A percentile compares a stretch with the other conserved stretches of the same genome.
These are phyloP conservation scores for Vultur gryphus DNA, from an alignment of 2,797 vertebrate genomes.

Conservation along the genomic window DNA sequence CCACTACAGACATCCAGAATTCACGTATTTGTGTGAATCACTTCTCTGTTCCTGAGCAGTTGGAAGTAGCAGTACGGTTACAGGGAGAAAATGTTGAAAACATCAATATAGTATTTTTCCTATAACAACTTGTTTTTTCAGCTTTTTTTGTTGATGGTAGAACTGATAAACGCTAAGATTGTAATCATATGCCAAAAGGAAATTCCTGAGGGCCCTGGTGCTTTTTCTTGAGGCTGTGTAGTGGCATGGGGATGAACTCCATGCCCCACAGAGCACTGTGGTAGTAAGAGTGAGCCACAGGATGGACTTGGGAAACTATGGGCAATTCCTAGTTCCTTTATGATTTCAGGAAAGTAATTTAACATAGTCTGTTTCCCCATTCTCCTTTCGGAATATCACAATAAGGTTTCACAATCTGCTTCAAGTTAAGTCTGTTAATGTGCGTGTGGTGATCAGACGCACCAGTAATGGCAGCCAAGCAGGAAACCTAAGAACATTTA, in stretches of 20 bases:
- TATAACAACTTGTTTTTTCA: accelerated
- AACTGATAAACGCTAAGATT: neutral
- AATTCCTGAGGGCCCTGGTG: neutral
- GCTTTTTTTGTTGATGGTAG: neutral
- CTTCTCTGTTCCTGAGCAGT: neutral
- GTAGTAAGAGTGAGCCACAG: neutral
- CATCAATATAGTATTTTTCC: neutral
- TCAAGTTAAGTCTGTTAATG: neutral
- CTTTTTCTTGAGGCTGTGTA: neutral
- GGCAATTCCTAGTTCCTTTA: neutral
- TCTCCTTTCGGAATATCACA: neutral
- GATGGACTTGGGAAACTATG: neutral
- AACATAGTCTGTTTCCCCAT: neutral
- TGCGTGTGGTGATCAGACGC: accelerated
- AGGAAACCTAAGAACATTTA: neutral
- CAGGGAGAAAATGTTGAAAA: neutral
- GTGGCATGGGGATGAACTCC: neutral
- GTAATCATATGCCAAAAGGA: neutral
- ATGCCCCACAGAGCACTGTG: accelerated
- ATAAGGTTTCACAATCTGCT: neutral
- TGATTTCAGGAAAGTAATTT: neutral
- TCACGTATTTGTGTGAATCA: neutral
- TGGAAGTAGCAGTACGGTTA: neutral
- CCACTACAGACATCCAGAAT: neutral
- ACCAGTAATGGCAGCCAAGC: neutral